Base-by-base conservation (phyloP, 2,888 invertebrate genomes). In the Ectemnius cavifrons region DNA sequence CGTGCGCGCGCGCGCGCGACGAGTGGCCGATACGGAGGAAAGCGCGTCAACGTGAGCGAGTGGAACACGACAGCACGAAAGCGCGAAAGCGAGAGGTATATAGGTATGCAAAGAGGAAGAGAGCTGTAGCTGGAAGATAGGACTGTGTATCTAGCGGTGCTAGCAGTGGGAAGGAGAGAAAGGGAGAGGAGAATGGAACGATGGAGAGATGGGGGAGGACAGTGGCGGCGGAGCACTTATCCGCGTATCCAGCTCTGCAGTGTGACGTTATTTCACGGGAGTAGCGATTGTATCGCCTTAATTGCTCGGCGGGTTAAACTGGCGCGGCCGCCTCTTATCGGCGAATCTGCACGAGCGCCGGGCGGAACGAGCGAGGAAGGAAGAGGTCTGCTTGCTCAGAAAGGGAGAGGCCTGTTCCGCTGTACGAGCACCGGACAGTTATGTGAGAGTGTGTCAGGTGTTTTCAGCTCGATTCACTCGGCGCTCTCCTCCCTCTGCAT, bases 281-380 rank as follows among this genome's bases (percentile, higher is more conserved):
- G 84, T 73, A 73, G 77, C 85, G 89, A 89, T 89, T 84, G 81
- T 89, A 89, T 89, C 89, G 82, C 80, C 86, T 89, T 89, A 89
- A 89, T 89, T 89, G 88, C 86, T 84, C 86, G 86, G 79, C 85
- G 87, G 88, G 89, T 89, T 88, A 87, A 89, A 89, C 89, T 87
- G 87, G 86, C 85, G 83, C 84, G 84, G 83, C 77, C 81, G 75
- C 75, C 79, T 83, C 86, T 88, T 89, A 89, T 89, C 89, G 84
- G 77, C 75, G 79, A 78, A 89, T 89, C 87, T 87, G 81, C 79
- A 82, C 84, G 83, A 83, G 83, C 77, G 81, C 79, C 71, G 73
- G 81, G 80, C 74, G 75, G 73, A 71, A 77, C 82, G 79, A 79
- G 67, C 37, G 67, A 16, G 58, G 52, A 8, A 56, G 52, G 14